These are phyloP conservation scores for Poeciliopsis turneri DNA, from an alignment of 2,797 vertebrate genomes.

Conservation along the genomic window DNA sequence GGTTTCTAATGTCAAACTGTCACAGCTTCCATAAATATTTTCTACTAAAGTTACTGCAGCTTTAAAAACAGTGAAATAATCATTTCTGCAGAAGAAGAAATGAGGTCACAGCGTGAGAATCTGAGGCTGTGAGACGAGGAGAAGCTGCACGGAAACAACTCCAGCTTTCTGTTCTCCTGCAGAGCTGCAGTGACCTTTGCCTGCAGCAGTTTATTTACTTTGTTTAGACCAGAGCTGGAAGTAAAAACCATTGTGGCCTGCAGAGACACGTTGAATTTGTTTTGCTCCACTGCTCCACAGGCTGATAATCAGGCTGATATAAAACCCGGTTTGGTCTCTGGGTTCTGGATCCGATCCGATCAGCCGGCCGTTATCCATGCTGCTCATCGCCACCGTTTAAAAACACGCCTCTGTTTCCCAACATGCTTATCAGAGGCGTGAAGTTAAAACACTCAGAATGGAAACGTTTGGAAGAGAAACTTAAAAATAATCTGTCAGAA, in stretches of 20 bases:
- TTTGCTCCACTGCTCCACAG: not conserved
- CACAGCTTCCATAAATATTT: too few species aligned
- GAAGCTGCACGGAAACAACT: slow-evolving; percentile 39
- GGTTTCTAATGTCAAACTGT: too few species aligned
- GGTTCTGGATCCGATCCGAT: not conserved
- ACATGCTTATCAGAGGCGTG: not conserved
- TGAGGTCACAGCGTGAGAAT: slow-evolving; percentile 56
- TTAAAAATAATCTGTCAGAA: too few species aligned
- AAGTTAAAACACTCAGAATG: not conserved
- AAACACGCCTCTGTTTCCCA: not conserved
- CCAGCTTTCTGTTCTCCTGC: slow-evolving; percentile 25
- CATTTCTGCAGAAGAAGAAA: slow-evolving; percentile 26
- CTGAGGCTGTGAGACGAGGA: slow-evolving; percentile 45
- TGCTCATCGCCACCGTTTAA: too few species aligned
- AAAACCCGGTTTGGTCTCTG: slow-evolving; percentile 1
- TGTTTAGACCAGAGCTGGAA: not conserved
- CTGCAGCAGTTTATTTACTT: not conserved
- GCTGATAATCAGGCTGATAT: not conserved
- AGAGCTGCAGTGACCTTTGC: not conserved
- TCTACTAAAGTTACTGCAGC: too few species aligned
- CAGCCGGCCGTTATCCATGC: not conserved
- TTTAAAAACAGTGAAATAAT: not conserved
- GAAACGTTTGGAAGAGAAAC: not conserved
- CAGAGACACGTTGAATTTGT: slow-evolving; percentile 8
- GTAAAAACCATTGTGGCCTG: slow-evolving; percentile 4